Conservation (phyloP, 2,888 invertebrate species). For the Aquatica leii region DNA sequence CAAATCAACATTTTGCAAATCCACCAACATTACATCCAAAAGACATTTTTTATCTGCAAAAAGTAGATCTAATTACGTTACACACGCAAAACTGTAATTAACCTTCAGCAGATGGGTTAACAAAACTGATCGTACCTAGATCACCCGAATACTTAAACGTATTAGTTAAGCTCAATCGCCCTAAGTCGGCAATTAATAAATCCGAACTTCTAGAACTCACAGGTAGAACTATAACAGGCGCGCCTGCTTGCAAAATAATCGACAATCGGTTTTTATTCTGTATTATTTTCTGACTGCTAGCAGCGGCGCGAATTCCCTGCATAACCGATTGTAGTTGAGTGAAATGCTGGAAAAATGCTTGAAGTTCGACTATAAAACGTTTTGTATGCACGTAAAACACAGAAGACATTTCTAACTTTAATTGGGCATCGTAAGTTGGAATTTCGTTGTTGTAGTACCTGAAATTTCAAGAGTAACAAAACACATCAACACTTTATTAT, state of each 20-base stretch:
- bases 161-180: constrained; percentile 80
- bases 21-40: constrained; percentile 78
- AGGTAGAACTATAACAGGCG: constrained; percentile 88
- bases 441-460: constrained; percentile 66
- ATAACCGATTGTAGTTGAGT: constrained; percentile 83
- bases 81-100: constrained; percentile 34
- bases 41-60: constrained; percentile 65
- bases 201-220: constrained; percentile 81
- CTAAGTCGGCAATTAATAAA: constrained; percentile 83
- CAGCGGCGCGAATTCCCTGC: constrained; percentile 70
- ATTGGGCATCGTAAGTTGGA: constrained; percentile 70
- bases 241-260: constrained; percentile 72
- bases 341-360: constrained; percentile 87
- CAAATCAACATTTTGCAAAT: constrained; percentile 79
- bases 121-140: constrained; percentile 63
- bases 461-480: constrained; percentile 1
- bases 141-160: constrained; percentile 73
- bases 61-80: constrained; percentile 13
- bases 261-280: constrained; percentile 61
- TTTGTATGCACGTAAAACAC: constrained; percentile 94
- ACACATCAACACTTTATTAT: neutral
- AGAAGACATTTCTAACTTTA: constrained; percentile 86
- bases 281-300: constrained; percentile 66
- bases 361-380: constrained; percentile 87
- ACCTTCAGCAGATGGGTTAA: constrained; percentile 58